Evolutionary conservation across 2,797 vertebrate genomes (phyloP).

Genomic region (Harpagifer antarcticus): DNA sequence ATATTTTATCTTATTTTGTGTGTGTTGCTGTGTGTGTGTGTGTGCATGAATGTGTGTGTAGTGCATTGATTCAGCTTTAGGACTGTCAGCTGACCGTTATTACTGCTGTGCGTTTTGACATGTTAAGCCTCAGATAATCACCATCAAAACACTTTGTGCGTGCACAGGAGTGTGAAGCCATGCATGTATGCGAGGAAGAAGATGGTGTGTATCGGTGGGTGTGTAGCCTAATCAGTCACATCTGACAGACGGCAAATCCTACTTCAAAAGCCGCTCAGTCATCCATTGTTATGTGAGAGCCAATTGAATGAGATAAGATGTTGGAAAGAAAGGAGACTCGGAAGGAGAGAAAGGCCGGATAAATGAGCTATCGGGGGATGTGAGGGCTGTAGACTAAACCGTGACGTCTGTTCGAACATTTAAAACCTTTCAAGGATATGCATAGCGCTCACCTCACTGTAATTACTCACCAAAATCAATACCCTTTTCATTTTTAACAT

Average conservation of each 20-base stretch:
- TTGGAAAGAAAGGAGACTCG: slow-evolving; percentile 35
- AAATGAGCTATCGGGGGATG: slow-evolving; percentile 49
- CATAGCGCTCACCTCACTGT: not conserved
- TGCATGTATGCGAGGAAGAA: slow-evolving; percentile 20
- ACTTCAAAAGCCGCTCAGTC: slow-evolving; percentile 73
- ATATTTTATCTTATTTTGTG: not conserved
- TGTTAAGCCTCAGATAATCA: slow-evolving; percentile 56
- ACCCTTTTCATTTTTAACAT: not conserved
- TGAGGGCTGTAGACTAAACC: slow-evolving; percentile 30
- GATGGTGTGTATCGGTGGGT: slow-evolving; percentile 12
- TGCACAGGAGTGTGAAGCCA: slow-evolving; percentile 2
- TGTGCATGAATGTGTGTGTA: not conserved
- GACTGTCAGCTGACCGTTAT: slow-evolving; percentile 57
- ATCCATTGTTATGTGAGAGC: slow-evolving; percentile 69
- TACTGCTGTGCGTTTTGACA: slow-evolving; percentile 50
- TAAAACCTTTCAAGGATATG: slow-evolving; percentile 1
- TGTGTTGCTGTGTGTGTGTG: not conserved
- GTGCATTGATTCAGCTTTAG: slow-evolving; percentile 34
- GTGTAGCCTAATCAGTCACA: slow-evolving; percentile 69
- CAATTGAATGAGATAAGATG: slow-evolving; percentile 69
- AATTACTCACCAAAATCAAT: not conserved
- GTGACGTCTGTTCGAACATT: slow-evolving; percentile 26
- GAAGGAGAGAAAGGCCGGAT: slow-evolving; percentile 40
- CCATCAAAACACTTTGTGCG: slow-evolving; percentile 26
- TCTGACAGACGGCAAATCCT: slow-evolving; percentile 75